These are phyloP conservation scores for Manacus vitellinus DNA, from an alignment of 2,113 vertebrate genomes.

Conservation along the genomic window DNA sequence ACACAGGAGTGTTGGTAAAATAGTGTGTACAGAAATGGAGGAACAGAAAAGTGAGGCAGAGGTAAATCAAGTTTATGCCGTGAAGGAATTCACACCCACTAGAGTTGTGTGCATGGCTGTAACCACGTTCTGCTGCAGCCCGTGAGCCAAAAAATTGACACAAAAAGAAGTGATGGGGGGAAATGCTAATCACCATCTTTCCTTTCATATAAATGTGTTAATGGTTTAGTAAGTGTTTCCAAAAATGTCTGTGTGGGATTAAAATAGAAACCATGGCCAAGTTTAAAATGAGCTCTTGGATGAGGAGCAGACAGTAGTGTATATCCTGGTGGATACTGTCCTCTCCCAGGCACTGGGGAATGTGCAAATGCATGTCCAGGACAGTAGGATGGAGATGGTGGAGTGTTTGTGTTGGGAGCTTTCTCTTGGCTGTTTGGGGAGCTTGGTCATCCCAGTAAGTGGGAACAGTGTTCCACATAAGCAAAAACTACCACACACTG, in stretches of 20 bases:
- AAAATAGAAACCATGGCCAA: conserved; percentile 48
- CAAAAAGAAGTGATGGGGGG: not conserved
- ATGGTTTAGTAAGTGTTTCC: conserved; percentile 62
- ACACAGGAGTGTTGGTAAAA: not conserved
- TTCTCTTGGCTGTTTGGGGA: not conserved
- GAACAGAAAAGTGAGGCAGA: not conserved
- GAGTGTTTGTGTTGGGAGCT: not conserved
- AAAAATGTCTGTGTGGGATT: conserved; percentile 51
- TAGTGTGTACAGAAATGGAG: not conserved
- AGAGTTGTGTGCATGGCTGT: not conserved
- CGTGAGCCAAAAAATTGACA: conserved; percentile 37
- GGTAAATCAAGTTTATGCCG: not conserved
- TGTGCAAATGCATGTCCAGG: not conserved
- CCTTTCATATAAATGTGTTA: conserved; percentile 62
- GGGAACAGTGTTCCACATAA: not conserved
- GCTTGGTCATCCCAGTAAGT: not conserved
- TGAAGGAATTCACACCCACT: conserved; percentile 12
- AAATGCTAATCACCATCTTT: conserved; percentile 51
- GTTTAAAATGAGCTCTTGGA: conserved; percentile 50
- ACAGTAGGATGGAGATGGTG: not conserved
- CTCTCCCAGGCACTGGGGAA: not conserved
- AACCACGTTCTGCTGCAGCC: conserved; percentile 10
- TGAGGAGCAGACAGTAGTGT: not conserved
- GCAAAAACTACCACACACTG: not conserved
- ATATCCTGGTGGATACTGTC: not conserved